Conservation (phyloP, 2,888 invertebrate species). For the Aleiodes leptofemur region DNA sequence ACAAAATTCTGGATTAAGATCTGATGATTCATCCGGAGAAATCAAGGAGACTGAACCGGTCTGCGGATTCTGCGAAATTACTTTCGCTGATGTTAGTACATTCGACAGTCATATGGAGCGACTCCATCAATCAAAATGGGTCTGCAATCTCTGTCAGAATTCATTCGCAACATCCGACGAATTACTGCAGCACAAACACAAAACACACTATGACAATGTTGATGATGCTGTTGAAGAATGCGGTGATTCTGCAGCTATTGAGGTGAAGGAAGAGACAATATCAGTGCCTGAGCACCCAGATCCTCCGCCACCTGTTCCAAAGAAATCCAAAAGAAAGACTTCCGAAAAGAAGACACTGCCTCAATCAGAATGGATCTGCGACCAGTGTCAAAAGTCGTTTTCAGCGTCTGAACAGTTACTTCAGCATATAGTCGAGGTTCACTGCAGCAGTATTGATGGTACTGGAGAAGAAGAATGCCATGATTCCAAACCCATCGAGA, state of each 20-base stretch:
- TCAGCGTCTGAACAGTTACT: no score
- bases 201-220: neutral
- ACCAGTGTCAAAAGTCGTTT: no score
- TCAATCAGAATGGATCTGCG: no score
- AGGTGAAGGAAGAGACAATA: constrained; percentile 7
- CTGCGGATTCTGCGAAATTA: constrained; percentile 6
- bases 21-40: no score
- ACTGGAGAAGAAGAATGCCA: neutral
- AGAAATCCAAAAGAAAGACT: neutral
- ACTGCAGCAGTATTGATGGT: no score
- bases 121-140: constrained; percentile 19
- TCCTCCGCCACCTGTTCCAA: neutral
- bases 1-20: no score
- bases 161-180: constrained; percentile 1
- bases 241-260: neutral
- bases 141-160: constrained; percentile 20
- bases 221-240: no score
- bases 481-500: neutral
- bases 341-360: neutral
- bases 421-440: no score
- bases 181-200: constrained; percentile 23
- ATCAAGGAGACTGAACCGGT: neutral
- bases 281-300: constrained; percentile 9
- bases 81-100: constrained; percentile 12
- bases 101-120: constrained; percentile 29